Percentiles rank a stretch among this genome's conserved stretches.
phyloP scores from a whole-genome alignment of 92 coral and sea anemone genomes.

The Porites cylindrica region DNA sequence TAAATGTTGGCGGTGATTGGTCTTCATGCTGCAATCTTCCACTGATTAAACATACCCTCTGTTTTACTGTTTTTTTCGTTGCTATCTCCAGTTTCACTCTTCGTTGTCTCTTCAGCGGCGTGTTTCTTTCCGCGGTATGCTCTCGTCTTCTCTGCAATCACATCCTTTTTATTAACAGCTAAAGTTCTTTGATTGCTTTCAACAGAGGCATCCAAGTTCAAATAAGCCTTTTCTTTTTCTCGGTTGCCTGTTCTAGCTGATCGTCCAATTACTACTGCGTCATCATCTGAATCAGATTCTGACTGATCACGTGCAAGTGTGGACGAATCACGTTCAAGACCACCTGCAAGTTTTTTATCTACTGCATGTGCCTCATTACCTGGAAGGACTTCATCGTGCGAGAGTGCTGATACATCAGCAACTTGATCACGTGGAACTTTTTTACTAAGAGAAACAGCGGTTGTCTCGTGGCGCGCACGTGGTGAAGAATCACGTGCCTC shows the following conservation, averaged over 20 bases:
- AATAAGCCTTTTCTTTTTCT: not conserved
- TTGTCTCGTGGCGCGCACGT: not conserved
- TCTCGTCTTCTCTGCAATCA: not conserved
- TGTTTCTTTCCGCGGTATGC: constrained; percentile 22
- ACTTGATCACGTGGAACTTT: too few relatives aligned
- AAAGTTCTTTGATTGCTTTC: constrained; percentile 9
- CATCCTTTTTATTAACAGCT: constrained; percentile 6
- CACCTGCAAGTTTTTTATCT: not conserved
- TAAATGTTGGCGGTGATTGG: not conserved
- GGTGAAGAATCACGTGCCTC: not conserved
- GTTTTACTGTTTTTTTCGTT: not conserved
- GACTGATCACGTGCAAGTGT: constrained; percentile 43
- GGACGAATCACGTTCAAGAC: constrained; percentile 2
- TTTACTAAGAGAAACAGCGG: too few relatives aligned
- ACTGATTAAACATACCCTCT: constrained; percentile 30
- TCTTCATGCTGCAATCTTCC: constrained; percentile 11
- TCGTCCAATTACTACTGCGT: constrained; percentile 80
- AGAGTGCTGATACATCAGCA: not conserved
- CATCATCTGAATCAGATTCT: constrained; percentile 84
- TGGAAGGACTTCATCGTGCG: not conserved
- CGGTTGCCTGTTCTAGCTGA: constrained; percentile 27
- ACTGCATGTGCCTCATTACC: constrained; percentile 1
- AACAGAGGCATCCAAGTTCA: not conserved
- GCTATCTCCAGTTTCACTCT: not conserved
- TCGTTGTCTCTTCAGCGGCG: not conserved